Conservation (phyloP, 2,888 invertebrate genomes). For the Meteorus colon region DNA sequence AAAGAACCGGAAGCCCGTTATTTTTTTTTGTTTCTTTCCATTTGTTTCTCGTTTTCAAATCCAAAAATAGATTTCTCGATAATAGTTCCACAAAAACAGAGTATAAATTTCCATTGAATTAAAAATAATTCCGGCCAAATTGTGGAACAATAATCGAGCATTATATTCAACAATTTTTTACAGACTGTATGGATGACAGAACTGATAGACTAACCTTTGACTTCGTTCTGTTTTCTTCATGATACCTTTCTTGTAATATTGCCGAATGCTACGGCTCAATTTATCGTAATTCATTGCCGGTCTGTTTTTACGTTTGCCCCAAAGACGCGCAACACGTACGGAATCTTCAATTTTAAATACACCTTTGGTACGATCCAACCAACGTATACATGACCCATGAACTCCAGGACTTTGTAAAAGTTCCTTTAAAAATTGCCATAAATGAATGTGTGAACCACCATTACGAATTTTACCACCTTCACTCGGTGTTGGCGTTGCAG, state of each 20-base stretch:
- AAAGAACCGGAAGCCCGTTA: conserved; percentile 53
- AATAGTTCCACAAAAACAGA: conserved; percentile 29
- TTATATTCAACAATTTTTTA: conserved; percentile 72
- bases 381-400: conserved; percentile 96
- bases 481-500: conserved; percentile 42
- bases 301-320: conserved; percentile 98
- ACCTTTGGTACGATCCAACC: conserved; percentile 95
- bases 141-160: conserved; percentile 44
- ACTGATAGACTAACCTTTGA: conserved; percentile 98
- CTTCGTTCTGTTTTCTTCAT: conserved; percentile 99
- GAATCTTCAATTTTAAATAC: conserved; percentile 99
- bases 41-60: background rate
- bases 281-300: conserved; percentile 99
- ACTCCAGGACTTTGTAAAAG: conserved; percentile 90
- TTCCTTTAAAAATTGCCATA: conserved; percentile 99
- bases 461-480: conserved; percentile 61
- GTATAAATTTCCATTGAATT: conserved; percentile 22
- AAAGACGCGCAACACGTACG: conserved; percentile 95
- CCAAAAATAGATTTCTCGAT: conserved; percentile 42
- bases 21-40: conserved; percentile 21
- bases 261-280: conserved; percentile 95
- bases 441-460: conserved; percentile 93
- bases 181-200: conserved; percentile 95
- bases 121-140: conserved; percentile 29
- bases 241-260: conserved; percentile 99